Evolutionary conservation across 2,113 vertebrate genomes (phyloP).

Genomic region (Leiothrix lutea): DNA sequence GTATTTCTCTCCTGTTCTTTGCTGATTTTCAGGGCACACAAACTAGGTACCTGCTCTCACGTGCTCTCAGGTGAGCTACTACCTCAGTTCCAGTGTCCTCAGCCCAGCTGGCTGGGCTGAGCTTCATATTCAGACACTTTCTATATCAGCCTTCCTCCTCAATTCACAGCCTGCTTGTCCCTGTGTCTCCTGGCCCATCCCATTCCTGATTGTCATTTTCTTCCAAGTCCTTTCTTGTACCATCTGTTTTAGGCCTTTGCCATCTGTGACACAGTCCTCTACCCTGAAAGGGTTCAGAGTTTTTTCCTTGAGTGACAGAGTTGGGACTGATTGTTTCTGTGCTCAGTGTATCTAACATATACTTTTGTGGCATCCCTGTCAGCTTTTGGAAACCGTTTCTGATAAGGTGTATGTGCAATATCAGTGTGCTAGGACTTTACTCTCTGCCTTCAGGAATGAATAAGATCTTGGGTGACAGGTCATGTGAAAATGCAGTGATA

Average conservation of each 20-base stretch:
- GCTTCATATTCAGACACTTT: not conserved
- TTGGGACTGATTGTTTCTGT: not conserved
- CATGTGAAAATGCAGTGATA: not conserved
- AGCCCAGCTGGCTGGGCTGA: not conserved
- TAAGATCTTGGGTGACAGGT: not conserved
- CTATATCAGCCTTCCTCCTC: not conserved
- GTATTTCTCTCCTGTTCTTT: not conserved
- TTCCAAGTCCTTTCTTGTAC: not conserved
- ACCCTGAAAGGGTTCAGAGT: not conserved
- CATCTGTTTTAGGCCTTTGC: conserved; percentile 1
- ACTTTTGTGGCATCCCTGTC: not conserved
- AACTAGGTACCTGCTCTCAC: not conserved
- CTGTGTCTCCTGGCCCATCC: not conserved
- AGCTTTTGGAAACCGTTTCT: not conserved
- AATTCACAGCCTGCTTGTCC: not conserved
- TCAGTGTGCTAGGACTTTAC: not conserved
- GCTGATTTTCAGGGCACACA: not conserved
- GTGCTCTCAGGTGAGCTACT: not conserved
- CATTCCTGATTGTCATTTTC: not conserved
- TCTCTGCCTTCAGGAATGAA: not conserved
- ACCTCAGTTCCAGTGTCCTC: not conserved
- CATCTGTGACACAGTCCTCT: not conserved
- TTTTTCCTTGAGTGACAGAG: not conserved
- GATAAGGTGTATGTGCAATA: not conserved
- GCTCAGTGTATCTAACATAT: not conserved